Evolutionary conservation across 2,797 vertebrate species (phyloP), one percentile per base, ranked within the genome.

Genomic region (Eupleurogrammus muticus): DNA sequence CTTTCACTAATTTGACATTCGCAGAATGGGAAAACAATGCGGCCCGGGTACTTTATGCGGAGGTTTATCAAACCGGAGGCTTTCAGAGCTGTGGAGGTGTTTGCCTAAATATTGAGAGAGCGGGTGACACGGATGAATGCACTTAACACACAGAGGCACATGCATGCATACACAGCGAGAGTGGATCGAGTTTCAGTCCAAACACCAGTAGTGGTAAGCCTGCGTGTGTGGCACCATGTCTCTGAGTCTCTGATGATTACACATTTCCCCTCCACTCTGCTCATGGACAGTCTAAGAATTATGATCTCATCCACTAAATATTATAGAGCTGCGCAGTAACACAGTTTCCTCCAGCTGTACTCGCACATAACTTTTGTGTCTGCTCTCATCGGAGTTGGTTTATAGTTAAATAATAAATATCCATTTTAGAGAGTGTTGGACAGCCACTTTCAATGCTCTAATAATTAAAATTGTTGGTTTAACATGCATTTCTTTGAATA

Each of bases 31-130:
- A 76, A 81, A 86, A 48, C 73, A 79, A 81, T 23, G 49, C 60
- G 32, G 48, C 42, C 14, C 1, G 68, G 68, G 70, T 68, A 47
- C 55, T 83, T 82, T 63, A 3, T 63, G 23, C 12, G 28, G 77
- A 70, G 70, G 53, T 82, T 83, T 54, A 57, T 81, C 73, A 84
- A 66, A 80, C 70, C 59, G 35, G 34, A 52, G 54, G 61, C 77
- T 58, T 24, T 38, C 63, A 40, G 77, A 67, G 75, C 35, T 48
- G 52, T 10, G 34, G 46, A 19, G 56, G 70, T 70, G 70, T 70
- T 78, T 21, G n/a, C 57, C 51, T 58, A 62, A 63, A 86, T 77
- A 68, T 73, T 82, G 81, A 81, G 81, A 81, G 79, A 80, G 53
- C 74, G 81, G 66, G 80, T 74, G 66, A 70, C 72, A 66, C 36